Evolutionary conservation across 2,888 invertebrate species (phyloP).

Genomic region (Acleris literana): DNA sequence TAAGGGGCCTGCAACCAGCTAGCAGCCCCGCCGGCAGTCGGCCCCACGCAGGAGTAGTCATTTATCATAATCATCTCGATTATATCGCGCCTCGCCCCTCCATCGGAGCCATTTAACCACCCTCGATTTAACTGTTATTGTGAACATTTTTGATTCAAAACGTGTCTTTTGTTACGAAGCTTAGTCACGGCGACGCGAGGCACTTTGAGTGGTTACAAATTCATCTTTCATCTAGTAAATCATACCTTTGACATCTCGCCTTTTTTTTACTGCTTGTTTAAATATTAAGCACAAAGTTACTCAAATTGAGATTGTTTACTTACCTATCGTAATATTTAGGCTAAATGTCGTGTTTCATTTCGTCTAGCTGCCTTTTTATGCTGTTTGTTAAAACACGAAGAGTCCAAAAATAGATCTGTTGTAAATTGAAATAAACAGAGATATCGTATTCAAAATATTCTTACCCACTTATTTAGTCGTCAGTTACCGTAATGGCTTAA

Average conservation of each 20-base stretch:
- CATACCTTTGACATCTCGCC: constrained; percentile 53
- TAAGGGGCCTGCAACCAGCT: constrained; percentile 17
- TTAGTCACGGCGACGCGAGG: constrained; percentile 49
- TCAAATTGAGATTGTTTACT: too few species aligned
- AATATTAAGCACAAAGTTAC: too few species aligned
- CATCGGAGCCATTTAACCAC: constrained; percentile 69
- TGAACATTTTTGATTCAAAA: constrained; percentile 69
- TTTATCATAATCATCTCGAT: constrained; percentile 81
- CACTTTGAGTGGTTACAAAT: constrained; percentile 37
- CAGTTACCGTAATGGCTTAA: constrained; percentile 19
- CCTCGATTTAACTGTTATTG: constrained; percentile 81
- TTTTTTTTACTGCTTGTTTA: constrained; percentile 7
- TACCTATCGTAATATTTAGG: too few species aligned
- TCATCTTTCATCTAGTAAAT: constrained; percentile 56
- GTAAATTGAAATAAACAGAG: neutral
- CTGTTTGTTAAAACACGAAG: neutral
- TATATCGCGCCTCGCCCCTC: constrained; percentile 75
- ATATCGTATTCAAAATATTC: constrained; percentile 4
- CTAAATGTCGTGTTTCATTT: too few species aligned
- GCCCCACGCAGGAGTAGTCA: constrained; percentile 57
- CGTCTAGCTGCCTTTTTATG: too few species aligned
- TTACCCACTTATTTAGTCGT: constrained; percentile 30
- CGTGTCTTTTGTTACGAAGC: constrained; percentile 59
- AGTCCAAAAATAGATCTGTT: neutral
- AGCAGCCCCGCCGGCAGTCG: constrained; percentile 39